These are phyloP conservation scores for Drosophila ananassae DNA, from an alignment of 1,140 invertebrate species.

Conservation along the genomic window DNA sequence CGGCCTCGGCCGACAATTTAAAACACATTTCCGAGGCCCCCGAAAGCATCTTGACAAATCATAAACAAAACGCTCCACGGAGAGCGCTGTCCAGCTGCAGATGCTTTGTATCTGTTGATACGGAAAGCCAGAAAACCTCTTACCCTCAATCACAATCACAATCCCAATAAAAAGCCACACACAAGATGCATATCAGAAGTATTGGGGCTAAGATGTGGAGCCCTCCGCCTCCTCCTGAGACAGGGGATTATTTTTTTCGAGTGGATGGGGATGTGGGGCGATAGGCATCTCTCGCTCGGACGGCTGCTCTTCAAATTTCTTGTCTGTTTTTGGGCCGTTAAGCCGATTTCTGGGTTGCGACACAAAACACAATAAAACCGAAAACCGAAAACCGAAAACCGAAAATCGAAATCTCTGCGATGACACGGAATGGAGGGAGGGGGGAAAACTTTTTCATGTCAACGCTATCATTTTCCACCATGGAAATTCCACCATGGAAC, in stretches of 20 bases:
- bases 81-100: constrained; percentile 42
- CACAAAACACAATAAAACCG: constrained; percentile 71
- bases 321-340: constrained; percentile 33
- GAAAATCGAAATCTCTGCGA: constrained; percentile 14
- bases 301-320: constrained; percentile 59
- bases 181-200: constrained; percentile 59
- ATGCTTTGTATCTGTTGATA: constrained; percentile 48
- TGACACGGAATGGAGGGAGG: constrained; percentile 12
- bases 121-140: constrained; percentile 22
- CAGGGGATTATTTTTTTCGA: constrained; percentile 9
- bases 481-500: constrained; percentile 51
- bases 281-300: constrained; percentile 72
- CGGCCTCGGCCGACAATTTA: constrained; percentile 54
- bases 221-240: not conserved
- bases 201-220: constrained; percentile 33
- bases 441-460: constrained; percentile 38
- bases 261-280: constrained; percentile 16
- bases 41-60: constrained; percentile 72
- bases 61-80: constrained; percentile 63
- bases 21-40: constrained; percentile 62
- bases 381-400: constrained; percentile 5
- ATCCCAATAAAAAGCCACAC: constrained; percentile 68
- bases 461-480: constrained; percentile 67
- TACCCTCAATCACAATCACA: constrained; percentile 51
- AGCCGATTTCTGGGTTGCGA: constrained; percentile 68